phyloP scores from a whole-genome alignment of 2,888 invertebrate species.

The Lydus trimaculatus region DNA sequence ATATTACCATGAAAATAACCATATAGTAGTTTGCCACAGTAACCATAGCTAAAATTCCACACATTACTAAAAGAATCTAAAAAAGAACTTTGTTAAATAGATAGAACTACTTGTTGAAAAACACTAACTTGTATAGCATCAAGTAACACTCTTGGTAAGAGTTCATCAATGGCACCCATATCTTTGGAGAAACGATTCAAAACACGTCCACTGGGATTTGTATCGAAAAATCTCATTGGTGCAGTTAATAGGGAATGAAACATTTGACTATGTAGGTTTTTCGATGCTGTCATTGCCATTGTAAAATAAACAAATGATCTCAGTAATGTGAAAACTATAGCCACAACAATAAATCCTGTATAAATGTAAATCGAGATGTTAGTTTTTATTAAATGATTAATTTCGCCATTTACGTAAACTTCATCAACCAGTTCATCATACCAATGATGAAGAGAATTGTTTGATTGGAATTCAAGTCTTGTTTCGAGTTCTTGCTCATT shows the following conservation, averaged over 20 bases:
- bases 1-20: slow-evolving; percentile 66
- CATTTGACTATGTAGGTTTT: slow-evolving; percentile 78
- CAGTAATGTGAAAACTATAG: slow-evolving; percentile 66
- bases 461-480: slow-evolving; percentile 4
- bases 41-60: slow-evolving; percentile 74
- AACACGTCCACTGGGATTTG: slow-evolving; percentile 81
- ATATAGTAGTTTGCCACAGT: slow-evolving; percentile 72
- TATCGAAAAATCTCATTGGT: slow-evolving; percentile 79
- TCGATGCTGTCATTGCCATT: slow-evolving; percentile 78
- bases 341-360: slow-evolving; percentile 64
- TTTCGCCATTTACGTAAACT: slow-evolving; percentile 15
- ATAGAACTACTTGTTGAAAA: neutral
- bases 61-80: slow-evolving; percentile 69
- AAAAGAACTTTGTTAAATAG: slow-evolving; percentile 10
- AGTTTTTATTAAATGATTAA: slow-evolving; percentile 36
- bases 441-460: slow-evolving; percentile 17
- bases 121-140: slow-evolving; percentile 64
- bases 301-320: slow-evolving; percentile 76
- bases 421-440: slow-evolving; percentile 32
- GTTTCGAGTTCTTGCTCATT: neutral
- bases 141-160: slow-evolving; percentile 70
- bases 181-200: slow-evolving; percentile 85
- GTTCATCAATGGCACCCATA: slow-evolving; percentile 79
- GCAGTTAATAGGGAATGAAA: slow-evolving; percentile 72
- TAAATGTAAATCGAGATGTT: slow-evolving; percentile 60